A percentile compares a stretch with the other conserved stretches of the same genome.
These are phyloP conservation scores for Passerina amoena DNA, from an alignment of 2,113 vertebrate genomes.

Conservation along the genomic window DNA sequence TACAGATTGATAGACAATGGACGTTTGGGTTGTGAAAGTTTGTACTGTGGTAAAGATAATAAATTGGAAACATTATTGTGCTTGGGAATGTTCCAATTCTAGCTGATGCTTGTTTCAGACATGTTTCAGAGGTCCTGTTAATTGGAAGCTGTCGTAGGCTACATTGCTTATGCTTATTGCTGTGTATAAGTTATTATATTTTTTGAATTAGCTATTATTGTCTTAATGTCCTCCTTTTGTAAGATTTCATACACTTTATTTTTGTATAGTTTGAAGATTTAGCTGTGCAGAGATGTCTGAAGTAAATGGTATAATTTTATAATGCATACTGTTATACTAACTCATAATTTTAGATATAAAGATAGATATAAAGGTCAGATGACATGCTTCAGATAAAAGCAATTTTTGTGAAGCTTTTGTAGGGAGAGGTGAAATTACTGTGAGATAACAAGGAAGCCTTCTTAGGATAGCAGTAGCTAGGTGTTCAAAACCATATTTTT, in stretches of 20 bases:
- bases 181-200: slow-evolving; percentile 60
- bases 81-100: slow-evolving; percentile 70
- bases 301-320: slow-evolving; percentile 73
- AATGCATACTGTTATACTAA: slow-evolving; percentile 69
- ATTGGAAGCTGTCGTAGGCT: slow-evolving; percentile 43
- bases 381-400: not conserved
- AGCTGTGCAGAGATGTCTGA: slow-evolving; percentile 68
- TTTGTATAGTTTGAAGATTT: slow-evolving; percentile 76
- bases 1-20: slow-evolving; percentile 73
- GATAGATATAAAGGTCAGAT: slow-evolving; percentile 6
- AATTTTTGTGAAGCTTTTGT: slow-evolving; percentile 34
- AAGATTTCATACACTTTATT: slow-evolving; percentile 77
- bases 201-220: slow-evolving; percentile 65
- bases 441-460: not conserved
- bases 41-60: slow-evolving; percentile 90
- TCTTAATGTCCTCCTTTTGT: slow-evolving; percentile 59
- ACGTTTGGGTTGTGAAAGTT: slow-evolving; percentile 86
- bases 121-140: slow-evolving; percentile 46
- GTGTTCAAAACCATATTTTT: not conserved
- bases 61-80: slow-evolving; percentile 80
- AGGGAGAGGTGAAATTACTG: not conserved
- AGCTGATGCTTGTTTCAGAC: slow-evolving; percentile 53
- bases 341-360: slow-evolving; percentile 53
- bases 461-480: not conserved
- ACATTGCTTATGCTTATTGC: slow-evolving; percentile 56